Evolutionary conservation across 2,113 vertebrate species (phyloP).

Genomic region (Falcunculus frontatus): DNA sequence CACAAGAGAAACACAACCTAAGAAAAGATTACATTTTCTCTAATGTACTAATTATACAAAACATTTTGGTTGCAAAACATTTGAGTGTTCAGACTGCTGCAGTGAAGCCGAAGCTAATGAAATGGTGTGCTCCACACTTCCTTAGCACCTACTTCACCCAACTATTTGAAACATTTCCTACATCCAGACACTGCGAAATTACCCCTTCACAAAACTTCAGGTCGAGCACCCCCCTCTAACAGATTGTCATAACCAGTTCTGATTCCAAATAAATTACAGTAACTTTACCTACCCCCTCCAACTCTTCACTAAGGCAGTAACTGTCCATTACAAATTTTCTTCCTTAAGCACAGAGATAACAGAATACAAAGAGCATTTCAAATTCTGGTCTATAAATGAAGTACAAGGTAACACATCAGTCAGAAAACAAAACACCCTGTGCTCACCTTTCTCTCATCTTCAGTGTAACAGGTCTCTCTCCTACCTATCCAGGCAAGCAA

Average conservation of each 20-base stretch:
- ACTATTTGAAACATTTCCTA: neutral
- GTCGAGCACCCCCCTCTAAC: neutral
- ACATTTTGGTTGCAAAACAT: neutral
- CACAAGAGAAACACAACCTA: neutral
- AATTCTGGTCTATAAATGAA: neutral
- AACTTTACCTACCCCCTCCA: neutral
- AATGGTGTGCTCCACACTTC: neutral
- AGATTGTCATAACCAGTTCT: neutral
- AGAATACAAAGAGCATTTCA: neutral
- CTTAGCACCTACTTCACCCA: neutral
- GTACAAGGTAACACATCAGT: neutral
- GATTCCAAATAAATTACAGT: neutral
- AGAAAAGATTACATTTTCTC: neutral
- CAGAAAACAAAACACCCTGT: neutral
- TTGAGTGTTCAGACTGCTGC: neutral
- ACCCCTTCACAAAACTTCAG: neutral
- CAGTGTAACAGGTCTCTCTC: neutral
- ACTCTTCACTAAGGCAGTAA: neutral
- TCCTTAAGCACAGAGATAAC: neutral
- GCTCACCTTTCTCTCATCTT: neutral
- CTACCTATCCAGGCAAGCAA: neutral
- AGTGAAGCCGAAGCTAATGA: neutral
- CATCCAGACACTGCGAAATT: neutral
- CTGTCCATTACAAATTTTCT: neutral
- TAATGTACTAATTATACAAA: neutral